Conservation (phyloP, 2,797 vertebrate species). For the Epinephelus awoara region DNA sequence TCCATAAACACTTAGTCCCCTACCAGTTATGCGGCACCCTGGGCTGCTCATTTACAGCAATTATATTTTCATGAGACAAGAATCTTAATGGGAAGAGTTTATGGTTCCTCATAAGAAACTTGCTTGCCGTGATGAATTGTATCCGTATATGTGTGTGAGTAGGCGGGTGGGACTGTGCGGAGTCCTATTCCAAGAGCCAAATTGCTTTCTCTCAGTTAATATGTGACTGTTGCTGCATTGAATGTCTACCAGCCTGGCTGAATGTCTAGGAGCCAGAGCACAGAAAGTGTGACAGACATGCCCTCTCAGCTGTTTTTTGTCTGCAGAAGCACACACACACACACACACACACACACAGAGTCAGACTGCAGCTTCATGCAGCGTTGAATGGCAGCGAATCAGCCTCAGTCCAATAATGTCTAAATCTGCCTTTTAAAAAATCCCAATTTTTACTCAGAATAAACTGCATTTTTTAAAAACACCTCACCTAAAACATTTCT, state of each 20-base stretch:
- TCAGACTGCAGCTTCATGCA: slow-evolving; percentile 42
- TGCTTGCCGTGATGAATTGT: slow-evolving; percentile 54
- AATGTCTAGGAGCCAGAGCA: slow-evolving; percentile 47
- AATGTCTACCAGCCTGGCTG: slow-evolving; percentile 58
- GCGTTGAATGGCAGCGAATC: slow-evolving; percentile 21
- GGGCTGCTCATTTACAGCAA: slow-evolving; percentile 56
- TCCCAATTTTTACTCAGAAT: neutral
- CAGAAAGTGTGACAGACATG: slow-evolving; percentile 48
- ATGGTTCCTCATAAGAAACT: slow-evolving; percentile 47
- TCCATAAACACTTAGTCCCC: slow-evolving; percentile 38
- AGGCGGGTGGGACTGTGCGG: slow-evolving; percentile 33
- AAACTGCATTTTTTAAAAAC: slow-evolving; percentile 7
- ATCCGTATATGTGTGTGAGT: slow-evolving; percentile 33
- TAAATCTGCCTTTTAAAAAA: slow-evolving; percentile 7
- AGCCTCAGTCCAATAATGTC: slow-evolving; percentile 10
- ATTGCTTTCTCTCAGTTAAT: slow-evolving; percentile 63
- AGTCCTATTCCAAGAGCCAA: slow-evolving; percentile 52
- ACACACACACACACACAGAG: slow-evolving; percentile 11
- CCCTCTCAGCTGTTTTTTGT: slow-evolving; percentile 72
- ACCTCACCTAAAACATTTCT: neutral
- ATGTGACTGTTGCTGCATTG: slow-evolving; percentile 62
- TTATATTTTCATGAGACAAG: slow-evolving; percentile 59
- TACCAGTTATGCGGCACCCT: slow-evolving; percentile 17
- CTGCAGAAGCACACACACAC: slow-evolving; percentile 39
- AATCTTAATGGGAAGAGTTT: slow-evolving; percentile 65